Base-by-base conservation (phyloP, 2,113 vertebrate species). In the Sminthopsis crassicaudata region DNA sequence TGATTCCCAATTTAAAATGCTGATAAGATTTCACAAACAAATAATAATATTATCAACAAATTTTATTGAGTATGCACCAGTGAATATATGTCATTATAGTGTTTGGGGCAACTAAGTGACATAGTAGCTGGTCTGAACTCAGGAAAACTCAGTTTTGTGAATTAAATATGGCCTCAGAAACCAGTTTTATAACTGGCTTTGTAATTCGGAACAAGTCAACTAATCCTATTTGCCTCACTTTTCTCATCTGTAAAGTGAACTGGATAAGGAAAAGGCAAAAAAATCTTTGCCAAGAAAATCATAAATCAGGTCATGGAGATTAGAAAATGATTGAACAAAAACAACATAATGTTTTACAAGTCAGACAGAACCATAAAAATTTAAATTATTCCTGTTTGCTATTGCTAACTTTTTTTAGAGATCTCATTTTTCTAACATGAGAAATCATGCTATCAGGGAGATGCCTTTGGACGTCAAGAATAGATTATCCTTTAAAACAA, bases 11-110 rank as follows among this genome's bases (percentile, higher is more conserved):
- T 46, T 93, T 26, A 91, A 90, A 90, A 0, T 93, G 42, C 2
- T 91, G 50, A 91, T 27, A 91, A 22, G 91, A 94, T 50, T 94
- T 95, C 67, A 51, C 92, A 94, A 42, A 46, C 19, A 92, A 90
- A 91, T 55, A 30, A 12, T 19, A 51, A 96, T 93, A 76, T 92
- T 51, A 91, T 42, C n/a, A 95, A 60, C 50, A 91, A 84, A 54
- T 91, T n/a, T 92, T 94, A 93, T 30, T 93, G 55, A 93, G 16
- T 91, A 5, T 1, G 93, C 7, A 48, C 2, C 46, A 4, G n/a
- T 76, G 26, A 30, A 6, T 89, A 93, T 48, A 48, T 51, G 3
- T 3, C 91, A 53, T 91, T 95, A 51, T 55, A 90, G 2, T 55
- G 10, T 60, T 60, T 60, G 8, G 27, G 27, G 25, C 8, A 55